A percentile compares a stretch with the other conserved stretches of the same genome.
phyloP scores from a whole-genome alignment of 2,888 invertebrate species.

The Andrena praecox region DNA sequence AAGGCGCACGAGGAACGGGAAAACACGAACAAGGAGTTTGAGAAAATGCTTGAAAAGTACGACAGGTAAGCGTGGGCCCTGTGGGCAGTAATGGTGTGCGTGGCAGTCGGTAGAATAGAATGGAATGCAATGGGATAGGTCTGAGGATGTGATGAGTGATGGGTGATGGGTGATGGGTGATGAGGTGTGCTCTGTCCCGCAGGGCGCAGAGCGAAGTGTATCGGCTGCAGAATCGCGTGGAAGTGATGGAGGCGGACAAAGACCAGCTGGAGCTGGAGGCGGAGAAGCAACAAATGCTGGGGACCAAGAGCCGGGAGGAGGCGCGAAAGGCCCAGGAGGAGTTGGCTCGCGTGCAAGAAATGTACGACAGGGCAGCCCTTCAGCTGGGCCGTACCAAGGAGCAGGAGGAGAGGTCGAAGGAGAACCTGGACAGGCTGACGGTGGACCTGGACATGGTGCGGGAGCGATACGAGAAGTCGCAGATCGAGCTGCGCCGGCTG shows the following conservation, averaged over 20 bases:
- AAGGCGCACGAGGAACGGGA: constrained; percentile 96
- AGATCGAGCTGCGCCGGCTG: constrained; percentile 92
- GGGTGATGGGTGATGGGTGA: not conserved
- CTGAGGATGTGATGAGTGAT: too few relatives aligned
- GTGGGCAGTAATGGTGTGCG: not conserved
- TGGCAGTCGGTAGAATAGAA: too few relatives aligned
- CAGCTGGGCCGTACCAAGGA: constrained; percentile 95
- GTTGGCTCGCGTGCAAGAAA: constrained; percentile 93
- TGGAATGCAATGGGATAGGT: too few relatives aligned
- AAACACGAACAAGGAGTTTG: constrained; percentile 95
- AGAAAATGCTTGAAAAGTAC: constrained; percentile 96
- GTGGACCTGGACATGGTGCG: constrained; percentile 95
- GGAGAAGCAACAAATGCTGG: constrained; percentile 93
- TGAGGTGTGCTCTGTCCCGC: constrained; percentile 51
- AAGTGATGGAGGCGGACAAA: constrained; percentile 94
- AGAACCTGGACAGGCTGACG: constrained; percentile 91
- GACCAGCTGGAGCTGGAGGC: constrained; percentile 94
- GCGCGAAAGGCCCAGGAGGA: constrained; percentile 95
- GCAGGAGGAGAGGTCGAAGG: constrained; percentile 95
- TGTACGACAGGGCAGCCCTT: constrained; percentile 94
- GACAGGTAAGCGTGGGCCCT: constrained; percentile 88
- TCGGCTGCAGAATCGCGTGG: constrained; percentile 94
- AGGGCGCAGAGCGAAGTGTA: constrained; percentile 96
- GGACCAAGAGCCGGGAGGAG: constrained; percentile 93
- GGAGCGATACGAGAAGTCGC: constrained; percentile 95